A percentile compares a stretch with the other conserved stretches of the same genome.
These are phyloP conservation scores for Tipula lateralis DNA, from an alignment of 2,888 invertebrate species.

Conservation along the genomic window DNA sequence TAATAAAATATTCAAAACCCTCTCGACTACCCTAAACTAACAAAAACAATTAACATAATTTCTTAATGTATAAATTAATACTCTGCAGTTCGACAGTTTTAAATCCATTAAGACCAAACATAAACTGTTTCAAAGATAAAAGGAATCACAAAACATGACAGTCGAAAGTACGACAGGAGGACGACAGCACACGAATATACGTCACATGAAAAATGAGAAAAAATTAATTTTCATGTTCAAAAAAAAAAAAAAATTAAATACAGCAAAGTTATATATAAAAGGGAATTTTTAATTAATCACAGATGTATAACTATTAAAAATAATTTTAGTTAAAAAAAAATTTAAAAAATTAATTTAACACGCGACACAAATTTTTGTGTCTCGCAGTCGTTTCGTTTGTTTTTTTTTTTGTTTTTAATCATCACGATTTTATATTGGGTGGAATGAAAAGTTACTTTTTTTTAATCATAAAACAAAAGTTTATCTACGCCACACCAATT, in stretches of 20 bases:
- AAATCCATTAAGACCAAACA: neutral
- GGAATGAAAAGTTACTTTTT: neutral
- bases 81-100: neutral
- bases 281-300: constrained; percentile 24
- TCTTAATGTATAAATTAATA: neutral
- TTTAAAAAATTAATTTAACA: neutral
- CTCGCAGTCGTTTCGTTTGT: neutral
- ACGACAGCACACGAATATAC: neutral
- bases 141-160: neutral
- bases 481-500: neutral
- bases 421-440: neutral
- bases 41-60: neutral
- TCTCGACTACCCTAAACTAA: neutral
- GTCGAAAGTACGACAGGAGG: neutral
- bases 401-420: neutral
- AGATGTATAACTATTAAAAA: neutral
- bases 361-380: neutral
- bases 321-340: neutral
- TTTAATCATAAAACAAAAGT: neutral
- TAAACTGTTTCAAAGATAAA: neutral
- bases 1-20: no score
- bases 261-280: neutral
- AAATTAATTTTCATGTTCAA: neutral
- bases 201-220: neutral
- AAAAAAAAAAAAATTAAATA: neutral